Base-by-base conservation (phyloP, 1,140 invertebrate genomes). In the Harlomillsia oculata region DNA sequence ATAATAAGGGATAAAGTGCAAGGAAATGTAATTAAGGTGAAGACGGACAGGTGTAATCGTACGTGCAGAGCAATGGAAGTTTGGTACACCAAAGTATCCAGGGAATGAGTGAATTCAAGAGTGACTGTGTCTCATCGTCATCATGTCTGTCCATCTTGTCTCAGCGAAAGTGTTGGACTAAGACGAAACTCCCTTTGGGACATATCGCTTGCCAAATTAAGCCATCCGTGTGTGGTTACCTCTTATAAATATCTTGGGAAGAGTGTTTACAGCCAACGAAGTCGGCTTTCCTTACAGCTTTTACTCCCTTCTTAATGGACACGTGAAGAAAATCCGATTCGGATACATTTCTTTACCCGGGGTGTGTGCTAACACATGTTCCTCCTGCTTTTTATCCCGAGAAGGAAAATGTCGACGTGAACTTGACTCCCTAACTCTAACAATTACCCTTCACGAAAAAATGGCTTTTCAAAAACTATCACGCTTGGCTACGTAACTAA, bases 201-300 rank as follows among this genome's bases (percentile, higher is more conserved):
- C 34, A 50, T 50, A 50, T 50, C 48, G 39, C 48, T 50, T 50
- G 48, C 48, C 48, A 50, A 50, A 50, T 50, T 50, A 50, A 50
- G 34, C 48, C 43, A 9, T 45, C 8, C 43, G 43, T 46, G 23
- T 6, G 9, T 46, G 18, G n/a, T n/a, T n/a, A 41, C 8, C 40
- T 41, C 21, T 9, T 6, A 18, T 14, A 41, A 41, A 5, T 11
- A 46, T 8, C 16, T 25, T 46, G 6, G 6, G 39, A 9, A 11
- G 43, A 26, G 29, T 26, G 29, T 14, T 26, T 26, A 6, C 29
- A n/a, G n/a, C n/a, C n/a, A n/a, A n/a, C n/a, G n/a, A n/a, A n/a
- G n/a, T n/a, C n/a, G n/a, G n/a, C n/a, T n/a, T n/a, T n/a, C n/a
- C n/a, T n/a, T n/a, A n/a, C n/a, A n/a, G n/a, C n/a, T n/a, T n/a